These are phyloP conservation scores for Gymnocypris eckloni DNA, from an alignment of 2,797 vertebrate species.

Conservation along the genomic window DNA sequence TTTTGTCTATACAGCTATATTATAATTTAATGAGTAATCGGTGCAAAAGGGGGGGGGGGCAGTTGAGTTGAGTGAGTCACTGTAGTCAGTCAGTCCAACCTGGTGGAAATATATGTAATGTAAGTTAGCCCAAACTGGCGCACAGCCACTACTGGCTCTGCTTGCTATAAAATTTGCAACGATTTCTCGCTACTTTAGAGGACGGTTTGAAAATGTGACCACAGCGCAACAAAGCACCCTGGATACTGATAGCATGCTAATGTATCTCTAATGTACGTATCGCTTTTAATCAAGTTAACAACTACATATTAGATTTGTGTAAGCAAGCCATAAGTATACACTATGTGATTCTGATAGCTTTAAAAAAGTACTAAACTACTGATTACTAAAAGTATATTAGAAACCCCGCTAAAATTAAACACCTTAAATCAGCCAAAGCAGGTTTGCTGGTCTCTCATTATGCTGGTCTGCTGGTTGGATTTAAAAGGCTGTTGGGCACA, in stretches of 20 bases:
- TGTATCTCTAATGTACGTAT: constrained; percentile 43
- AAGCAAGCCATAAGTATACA: constrained; percentile 8
- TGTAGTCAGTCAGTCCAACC: constrained; percentile 25
- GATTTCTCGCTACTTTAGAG: constrained; percentile 44
- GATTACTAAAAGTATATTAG: constrained; percentile 14
- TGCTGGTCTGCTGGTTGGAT: neutral
- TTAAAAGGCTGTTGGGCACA: neutral
- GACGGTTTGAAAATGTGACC: constrained; percentile 49
- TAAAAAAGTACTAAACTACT: neutral
- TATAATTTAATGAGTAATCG: neutral
- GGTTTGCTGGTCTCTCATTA: constrained; percentile 1
- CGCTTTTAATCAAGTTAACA: constrained; percentile 31
- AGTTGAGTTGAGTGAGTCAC: neutral
- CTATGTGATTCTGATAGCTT: neutral
- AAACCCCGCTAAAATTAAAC: constrained; percentile 3
- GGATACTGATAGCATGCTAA: constrained; percentile 41
- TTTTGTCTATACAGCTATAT: neutral
- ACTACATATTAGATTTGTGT: constrained; percentile 32
- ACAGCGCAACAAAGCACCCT: constrained; percentile 34
- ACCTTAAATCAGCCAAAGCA: constrained; percentile 13
- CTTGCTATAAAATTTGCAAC: constrained; percentile 39
- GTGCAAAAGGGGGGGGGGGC: neutral
- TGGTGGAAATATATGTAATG: constrained; percentile 31
- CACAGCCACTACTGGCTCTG: constrained; percentile 27
- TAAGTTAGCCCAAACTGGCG: constrained; percentile 40